Base-by-base conservation (phyloP, 2,113 vertebrate genomes). In the Pollimyrus isidori region DNA sequence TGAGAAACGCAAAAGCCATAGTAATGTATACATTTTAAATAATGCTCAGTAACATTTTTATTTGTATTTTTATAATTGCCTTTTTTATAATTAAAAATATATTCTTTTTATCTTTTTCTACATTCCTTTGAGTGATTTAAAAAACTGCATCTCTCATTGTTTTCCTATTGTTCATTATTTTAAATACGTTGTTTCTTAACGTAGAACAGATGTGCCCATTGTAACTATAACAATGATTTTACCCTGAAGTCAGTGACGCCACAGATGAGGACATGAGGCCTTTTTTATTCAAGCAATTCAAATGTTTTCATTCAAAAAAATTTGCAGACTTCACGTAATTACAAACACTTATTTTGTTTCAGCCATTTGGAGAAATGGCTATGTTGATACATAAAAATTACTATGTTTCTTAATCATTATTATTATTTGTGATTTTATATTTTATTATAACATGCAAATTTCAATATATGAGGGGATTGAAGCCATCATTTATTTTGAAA, bases 381-480 rank as follows among this genome's bases (percentile, higher is more conserved):
- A 76, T 19, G 17, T 7, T 80, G 35, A 80, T 42, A 42, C 13
- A 19, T 80, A 80, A 17, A 35, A 80, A 42, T 80, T 19, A 42
- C 7, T 80, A 42, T 76, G 69, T 3, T 42, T 80, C 42, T 42
- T 39, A 42, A 42, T 42, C 19, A 80, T 42, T 39, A 80, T 80
- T 80, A 80, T 80, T 80, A 80, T 80, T 80, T 80, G 73, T 80
- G 73, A 80, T 80, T 56, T 80, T 19, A 42, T 80, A 80, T 80
- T 80, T 80, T 80, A 80, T 80, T 80, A 80, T 76, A 76, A 17
- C 30, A 39, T 39, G 73, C 15, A 42, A n/a, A 19, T 35, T 17
- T 42, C 2, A 39, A 76, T 17, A 80, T 19, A 15, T 15, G 30
- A 76, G 17, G 17, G 7, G 15, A 80, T 7, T 80, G 73, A 42